Conservation (phyloP, 2,888 invertebrate species). For the Agrilus mali region DNA sequence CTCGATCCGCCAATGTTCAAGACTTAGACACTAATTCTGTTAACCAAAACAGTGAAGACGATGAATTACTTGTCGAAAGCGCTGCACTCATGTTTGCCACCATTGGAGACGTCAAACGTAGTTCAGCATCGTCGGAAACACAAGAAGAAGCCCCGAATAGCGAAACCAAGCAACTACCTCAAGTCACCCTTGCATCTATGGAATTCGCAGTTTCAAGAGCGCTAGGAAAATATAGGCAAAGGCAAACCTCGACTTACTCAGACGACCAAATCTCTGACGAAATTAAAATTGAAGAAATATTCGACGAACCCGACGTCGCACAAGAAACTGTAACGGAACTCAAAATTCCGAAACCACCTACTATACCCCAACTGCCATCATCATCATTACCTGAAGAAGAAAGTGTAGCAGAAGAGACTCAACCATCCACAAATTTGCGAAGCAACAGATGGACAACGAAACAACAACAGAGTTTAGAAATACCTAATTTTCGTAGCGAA, state of each 20-base stretch:
- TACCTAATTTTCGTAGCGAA: conserved; percentile 51
- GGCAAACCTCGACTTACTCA: conserved; percentile 57
- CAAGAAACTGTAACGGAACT: conserved; percentile 8
- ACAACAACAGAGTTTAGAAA: conserved; percentile 69
- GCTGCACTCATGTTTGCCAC: conserved; percentile 60
- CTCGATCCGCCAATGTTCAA: conserved; percentile 8
- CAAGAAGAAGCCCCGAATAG: conserved; percentile 42
- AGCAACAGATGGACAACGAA: conserved; percentile 50
- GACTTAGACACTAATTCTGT: conserved; percentile 24
- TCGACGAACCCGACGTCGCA: conserved; percentile 6
- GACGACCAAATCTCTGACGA: conserved; percentile 48
- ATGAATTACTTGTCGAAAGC: conserved; percentile 46
- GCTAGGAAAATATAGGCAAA: conserved; percentile 63
- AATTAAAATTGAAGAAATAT: conserved; percentile 23
- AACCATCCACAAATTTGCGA: conserved; percentile 48
- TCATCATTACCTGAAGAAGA: conserved; percentile 14
- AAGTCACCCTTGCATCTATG: conserved; percentile 54
- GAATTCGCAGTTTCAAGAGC: conserved; percentile 77
- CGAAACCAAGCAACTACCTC: conserved; percentile 38
- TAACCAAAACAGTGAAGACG: conserved; percentile 38
- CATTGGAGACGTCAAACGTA: conserved; percentile 59
- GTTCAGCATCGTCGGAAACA: conserved; percentile 47
- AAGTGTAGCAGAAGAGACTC: conserved; percentile 47
- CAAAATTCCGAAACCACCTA: conserved; percentile 6
- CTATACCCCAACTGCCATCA: not conserved